Percentiles rank a stretch among this genome's conserved stretches.
phyloP scores from a whole-genome alignment of 2,113 vertebrate species.

The Fulica atra region DNA sequence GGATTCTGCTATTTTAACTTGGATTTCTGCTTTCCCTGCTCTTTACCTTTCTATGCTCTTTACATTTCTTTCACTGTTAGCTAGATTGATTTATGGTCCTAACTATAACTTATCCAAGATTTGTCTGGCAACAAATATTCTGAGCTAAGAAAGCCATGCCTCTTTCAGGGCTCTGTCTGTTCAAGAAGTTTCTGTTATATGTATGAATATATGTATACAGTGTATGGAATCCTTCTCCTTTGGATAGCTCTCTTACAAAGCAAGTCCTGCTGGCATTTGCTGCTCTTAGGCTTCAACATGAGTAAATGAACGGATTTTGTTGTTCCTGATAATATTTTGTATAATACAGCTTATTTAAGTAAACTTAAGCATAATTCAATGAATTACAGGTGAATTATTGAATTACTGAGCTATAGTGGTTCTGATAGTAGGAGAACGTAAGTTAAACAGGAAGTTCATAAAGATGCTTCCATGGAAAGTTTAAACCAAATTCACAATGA shows the following conservation, averaged over 20 bases:
- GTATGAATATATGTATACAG: neutral
- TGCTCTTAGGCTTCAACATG: neutral
- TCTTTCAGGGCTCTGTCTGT: neutral
- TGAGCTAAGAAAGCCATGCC: neutral
- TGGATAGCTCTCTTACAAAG: neutral
- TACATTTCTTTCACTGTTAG: neutral
- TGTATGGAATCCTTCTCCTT: neutral
- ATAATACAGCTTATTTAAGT: neutral
- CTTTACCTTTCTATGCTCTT: neutral
- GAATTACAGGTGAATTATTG: neutral
- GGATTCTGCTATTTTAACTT: neutral
- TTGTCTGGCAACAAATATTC: neutral
- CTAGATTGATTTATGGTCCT: neutral
- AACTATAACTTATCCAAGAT: neutral
- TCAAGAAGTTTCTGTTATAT: neutral
- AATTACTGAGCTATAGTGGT: neutral
- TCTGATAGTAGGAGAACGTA: neutral
- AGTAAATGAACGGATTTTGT: neutral
- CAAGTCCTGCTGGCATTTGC: neutral
- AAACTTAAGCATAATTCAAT: neutral
- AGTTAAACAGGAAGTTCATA: neutral
- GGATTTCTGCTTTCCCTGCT: neutral
- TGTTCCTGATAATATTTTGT: neutral
- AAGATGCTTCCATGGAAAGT: neutral
- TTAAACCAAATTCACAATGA: neutral